Evolutionary conservation across 1,140 invertebrate species (phyloP).

Genomic region (Mizuhopecten yessoensis): DNA sequence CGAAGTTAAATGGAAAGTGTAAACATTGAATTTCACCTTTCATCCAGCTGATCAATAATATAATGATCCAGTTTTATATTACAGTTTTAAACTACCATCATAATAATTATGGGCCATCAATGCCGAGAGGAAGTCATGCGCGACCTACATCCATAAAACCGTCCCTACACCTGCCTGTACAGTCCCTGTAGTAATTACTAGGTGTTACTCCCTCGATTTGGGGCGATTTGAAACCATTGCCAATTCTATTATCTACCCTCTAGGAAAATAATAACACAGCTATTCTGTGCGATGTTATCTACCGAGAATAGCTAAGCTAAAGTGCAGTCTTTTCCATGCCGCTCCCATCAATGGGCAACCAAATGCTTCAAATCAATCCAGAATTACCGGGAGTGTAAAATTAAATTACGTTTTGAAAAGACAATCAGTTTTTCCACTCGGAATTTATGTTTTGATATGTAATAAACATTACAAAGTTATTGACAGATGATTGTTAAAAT

Average conservation of each 20-base stretch:
- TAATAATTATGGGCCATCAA: conserved; percentile 62
- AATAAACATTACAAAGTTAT: background rate
- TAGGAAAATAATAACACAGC: conserved; percentile 17
- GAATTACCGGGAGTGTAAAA: conserved; percentile 8
- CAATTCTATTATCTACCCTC: conserved; percentile 46
- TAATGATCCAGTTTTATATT: conserved; percentile 49
- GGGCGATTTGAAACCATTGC: conserved; percentile 47
- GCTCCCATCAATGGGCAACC: background rate
- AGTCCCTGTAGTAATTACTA: conserved; percentile 50
- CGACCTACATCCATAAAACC: conserved; percentile 62
- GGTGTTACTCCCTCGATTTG: conserved; percentile 50
- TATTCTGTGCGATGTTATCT: conserved; percentile 16
- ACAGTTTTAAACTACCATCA: conserved; percentile 51
- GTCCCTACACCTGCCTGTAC: conserved; percentile 58
- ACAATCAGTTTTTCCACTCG: conserved; percentile 29
- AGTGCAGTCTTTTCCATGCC: conserved; percentile 1
- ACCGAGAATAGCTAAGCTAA: background rate
- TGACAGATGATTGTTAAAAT: background rate
- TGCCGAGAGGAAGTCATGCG: conserved; percentile 60
- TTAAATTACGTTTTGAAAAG: conserved; percentile 16
- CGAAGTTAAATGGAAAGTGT: conserved; percentile 39
- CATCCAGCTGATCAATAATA: conserved; percentile 38
- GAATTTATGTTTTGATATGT: background rate
- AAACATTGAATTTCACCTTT: conserved; percentile 39
- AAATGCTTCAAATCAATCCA: background rate